Base-by-base conservation (phyloP, 2,113 vertebrate species). In the Lasiurus cinereus region DNA sequence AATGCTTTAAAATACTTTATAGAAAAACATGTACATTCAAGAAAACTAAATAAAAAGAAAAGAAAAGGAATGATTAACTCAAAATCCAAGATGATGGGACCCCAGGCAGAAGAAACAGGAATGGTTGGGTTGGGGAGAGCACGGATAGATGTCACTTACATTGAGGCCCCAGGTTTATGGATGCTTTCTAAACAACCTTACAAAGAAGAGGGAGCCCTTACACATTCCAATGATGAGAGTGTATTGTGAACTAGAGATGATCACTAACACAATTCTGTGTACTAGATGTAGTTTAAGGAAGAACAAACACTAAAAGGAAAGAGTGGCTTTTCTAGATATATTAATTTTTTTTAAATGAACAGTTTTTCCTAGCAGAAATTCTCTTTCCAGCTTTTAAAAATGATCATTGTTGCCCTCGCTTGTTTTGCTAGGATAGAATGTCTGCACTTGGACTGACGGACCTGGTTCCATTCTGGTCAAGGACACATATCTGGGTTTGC, bases 301-400 rank as follows among this genome's bases (percentile, higher is more conserved):
- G 72, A 74, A 74, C 10, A 78, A 84, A 88, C 84, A 77, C 6
- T 29, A 77, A 80, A 76, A 3, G 6, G 4, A 27, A 19, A 39
- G 84, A 69, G 52, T 88, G 33, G 21, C 52, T 83, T 92, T 54
- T 77, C 39, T 66, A 78, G 22, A 16, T 54, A 1, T 62, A 90
- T 8, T 83, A 36, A 87, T 52, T 88, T n/a, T 36, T 21, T 11
- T 11, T 77, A 72, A 83, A 73, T 83, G 3, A n/a, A n/a, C 27
- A 87, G 8, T 33, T 90, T 18, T 77, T 88, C n/a, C 22, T 69
- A 84, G 59, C 39, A 83, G 66, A 95, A 91, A 88, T 31, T 90
- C 52, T 94, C 39, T 64, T 76, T 69, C 78, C 31, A 88, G 27
- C 31, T 88, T 84, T 88, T 64, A 19, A 2, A 73, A 85, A 66